Conservation (phyloP, 2,888 invertebrate genomes). For the Troides helena region DNA sequence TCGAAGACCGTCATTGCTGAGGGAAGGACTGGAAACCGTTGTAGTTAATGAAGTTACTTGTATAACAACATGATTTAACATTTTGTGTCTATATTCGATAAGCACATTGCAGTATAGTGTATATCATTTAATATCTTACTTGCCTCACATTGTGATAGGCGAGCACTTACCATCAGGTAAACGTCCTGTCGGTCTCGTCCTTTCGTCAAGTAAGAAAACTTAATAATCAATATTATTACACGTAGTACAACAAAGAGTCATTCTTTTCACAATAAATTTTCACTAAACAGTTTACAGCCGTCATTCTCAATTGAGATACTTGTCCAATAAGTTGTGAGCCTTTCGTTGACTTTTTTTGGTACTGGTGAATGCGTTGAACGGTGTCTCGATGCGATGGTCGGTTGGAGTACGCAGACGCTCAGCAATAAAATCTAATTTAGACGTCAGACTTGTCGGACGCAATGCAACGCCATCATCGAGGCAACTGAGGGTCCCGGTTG, state of each 20-base stretch:
- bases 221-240: neutral
- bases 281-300: conserved; percentile 63
- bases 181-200: no score
- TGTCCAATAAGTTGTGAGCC: conserved; percentile 51
- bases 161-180: no score
- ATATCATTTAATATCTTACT: no score
- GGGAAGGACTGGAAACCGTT: no score
- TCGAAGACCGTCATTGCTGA: no score
- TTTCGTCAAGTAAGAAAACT: neutral
- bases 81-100: no score
- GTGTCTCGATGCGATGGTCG: conserved; percentile 51
- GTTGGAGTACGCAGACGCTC: conserved; percentile 64
- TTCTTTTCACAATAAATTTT: conserved; percentile 62
- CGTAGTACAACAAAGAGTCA: conserved; percentile 47
- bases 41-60: no score
- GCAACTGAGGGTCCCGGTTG: conserved; percentile 63
- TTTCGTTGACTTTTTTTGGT: conserved; percentile 23
- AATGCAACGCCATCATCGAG: conserved; percentile 50
- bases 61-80: no score
- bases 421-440: conserved; percentile 80
- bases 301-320: conserved; percentile 61
- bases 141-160: no score
- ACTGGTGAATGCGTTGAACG: conserved; percentile 34
- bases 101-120: no score
- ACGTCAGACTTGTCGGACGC: conserved; percentile 76